A percentile compares a stretch with the other conserved stretches of the same genome.
Evolutionary conservation across 37 sponge, comb jelly and placozoan species (phyloP).

Genomic region (Crambe crambe): DNA sequence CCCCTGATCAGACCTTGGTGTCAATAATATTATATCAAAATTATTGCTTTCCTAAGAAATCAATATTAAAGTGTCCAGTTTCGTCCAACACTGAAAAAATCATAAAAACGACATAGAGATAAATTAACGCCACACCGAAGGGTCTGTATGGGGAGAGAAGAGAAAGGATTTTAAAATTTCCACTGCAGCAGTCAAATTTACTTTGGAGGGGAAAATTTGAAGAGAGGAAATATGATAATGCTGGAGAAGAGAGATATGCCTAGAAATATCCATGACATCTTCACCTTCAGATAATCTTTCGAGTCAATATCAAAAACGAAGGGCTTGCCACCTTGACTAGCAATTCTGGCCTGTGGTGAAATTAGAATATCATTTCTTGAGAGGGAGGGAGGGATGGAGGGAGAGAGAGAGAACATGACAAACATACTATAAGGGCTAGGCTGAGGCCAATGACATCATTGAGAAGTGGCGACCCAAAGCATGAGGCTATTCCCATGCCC

Average conservation of each 20-base stretch:
- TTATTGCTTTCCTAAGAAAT: neutral
- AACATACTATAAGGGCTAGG: conserved; percentile 79
- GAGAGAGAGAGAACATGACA: neutral
- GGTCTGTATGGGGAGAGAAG: conserved; percentile 37
- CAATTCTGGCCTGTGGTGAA: conserved; percentile 51
- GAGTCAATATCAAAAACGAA: conserved; percentile 44
- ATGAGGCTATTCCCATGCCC: conserved; percentile 89
- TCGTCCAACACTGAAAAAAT: conserved; percentile 68
- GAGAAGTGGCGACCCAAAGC: conserved; percentile 90
- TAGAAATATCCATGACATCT: conserved; percentile 90
- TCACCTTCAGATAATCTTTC: conserved; percentile 52
- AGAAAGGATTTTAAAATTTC: no score
- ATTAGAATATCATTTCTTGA: neutral
- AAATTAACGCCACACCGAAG: conserved; percentile 68
- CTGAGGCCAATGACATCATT: conserved; percentile 94
- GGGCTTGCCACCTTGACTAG: conserved; percentile 26
- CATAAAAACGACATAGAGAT: conserved; percentile 80
- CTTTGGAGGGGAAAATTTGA: conserved; percentile 84
- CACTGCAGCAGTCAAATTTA: no score
- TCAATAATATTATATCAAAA: no score
- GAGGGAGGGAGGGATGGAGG: neutral
- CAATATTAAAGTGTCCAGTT: conserved; percentile 24
- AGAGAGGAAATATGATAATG: conserved; percentile 68
- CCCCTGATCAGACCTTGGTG: no score
- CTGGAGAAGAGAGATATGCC: conserved; percentile 67